Percentiles rank a stretch among this genome's conserved stretches.
phyloP scores from a whole-genome alignment of 1,140 invertebrate genomes.

The Manduca sexta region DNA sequence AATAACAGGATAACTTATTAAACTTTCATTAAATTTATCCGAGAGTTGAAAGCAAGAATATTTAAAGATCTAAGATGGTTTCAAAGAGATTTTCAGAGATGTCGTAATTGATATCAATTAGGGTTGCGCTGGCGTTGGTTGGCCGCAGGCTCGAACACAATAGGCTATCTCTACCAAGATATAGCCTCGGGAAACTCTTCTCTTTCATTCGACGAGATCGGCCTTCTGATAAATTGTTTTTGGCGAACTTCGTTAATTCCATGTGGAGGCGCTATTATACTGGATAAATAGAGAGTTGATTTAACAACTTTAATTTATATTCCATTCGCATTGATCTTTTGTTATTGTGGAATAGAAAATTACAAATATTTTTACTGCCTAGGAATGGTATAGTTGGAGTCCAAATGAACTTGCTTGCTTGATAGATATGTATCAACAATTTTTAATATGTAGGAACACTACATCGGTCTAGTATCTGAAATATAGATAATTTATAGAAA shows the following conservation, averaged over 20 bases:
- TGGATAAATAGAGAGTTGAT: too few species aligned
- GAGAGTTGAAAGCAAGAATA: constrained; percentile 7
- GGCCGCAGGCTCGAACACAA: constrained; percentile 28
- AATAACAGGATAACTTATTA: constrained; percentile 20
- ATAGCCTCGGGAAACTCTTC: constrained; percentile 22
- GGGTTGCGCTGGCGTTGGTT: constrained; percentile 30
- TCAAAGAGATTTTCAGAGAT: constrained; percentile 37
- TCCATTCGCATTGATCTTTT: too few species aligned
- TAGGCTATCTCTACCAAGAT: constrained; percentile 29
- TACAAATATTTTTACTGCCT: too few species aligned
- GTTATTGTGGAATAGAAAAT: too few species aligned
- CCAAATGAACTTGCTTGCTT: too few species aligned
- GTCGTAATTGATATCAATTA: constrained; percentile 53
- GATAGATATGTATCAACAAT: too few species aligned
- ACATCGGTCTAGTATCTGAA: too few species aligned
- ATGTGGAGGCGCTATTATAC: constrained; percentile 1
- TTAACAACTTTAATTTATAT: too few species aligned
- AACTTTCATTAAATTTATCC: constrained; percentile 14
- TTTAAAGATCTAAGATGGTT: constrained; percentile 22
- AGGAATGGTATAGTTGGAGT: too few species aligned
- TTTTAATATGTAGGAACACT: too few species aligned
- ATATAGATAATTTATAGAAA: too few species aligned
- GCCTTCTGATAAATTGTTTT: constrained; percentile 41
- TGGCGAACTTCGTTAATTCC: constrained; percentile 29
- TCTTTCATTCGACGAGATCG: constrained; percentile 33